These are phyloP conservation scores for Sinelater perroti DNA, from an alignment of 2,888 invertebrate genomes.

Conservation along the genomic window DNA sequence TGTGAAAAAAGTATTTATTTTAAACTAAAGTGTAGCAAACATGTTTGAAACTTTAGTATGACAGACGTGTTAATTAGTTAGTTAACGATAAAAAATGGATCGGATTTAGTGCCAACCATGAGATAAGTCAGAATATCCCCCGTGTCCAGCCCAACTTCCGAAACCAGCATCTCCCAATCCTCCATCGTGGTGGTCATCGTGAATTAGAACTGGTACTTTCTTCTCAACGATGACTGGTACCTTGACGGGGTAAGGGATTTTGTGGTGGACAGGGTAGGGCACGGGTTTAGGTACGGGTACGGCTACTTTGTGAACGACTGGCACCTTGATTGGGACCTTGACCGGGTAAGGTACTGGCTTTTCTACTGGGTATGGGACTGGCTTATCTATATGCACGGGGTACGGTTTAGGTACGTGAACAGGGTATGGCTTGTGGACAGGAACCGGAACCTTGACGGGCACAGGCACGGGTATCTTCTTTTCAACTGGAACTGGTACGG, in stretches of 20 bases:
- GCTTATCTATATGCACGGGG: conserved; percentile 63
- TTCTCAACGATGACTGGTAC: conserved; percentile 64
- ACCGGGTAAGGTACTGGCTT: conserved; percentile 61
- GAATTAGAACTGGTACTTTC: conserved; percentile 51
- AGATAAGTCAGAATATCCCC: too few relatives aligned
- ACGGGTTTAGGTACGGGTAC: conserved; percentile 54
- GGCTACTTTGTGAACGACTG: conserved; percentile 55
- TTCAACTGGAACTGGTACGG: conserved; percentile 59
- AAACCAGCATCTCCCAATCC: conserved; percentile 35
- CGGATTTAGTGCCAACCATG: too few relatives aligned
- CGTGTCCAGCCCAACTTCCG: conserved; percentile 35
- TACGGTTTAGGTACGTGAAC: conserved; percentile 62
- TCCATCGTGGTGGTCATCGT: conserved; percentile 39
- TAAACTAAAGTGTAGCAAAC: too few relatives aligned
- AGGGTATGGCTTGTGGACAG: conserved; percentile 62
- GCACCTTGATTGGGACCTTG: conserved; percentile 58
- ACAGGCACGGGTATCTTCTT: conserved; percentile 52
- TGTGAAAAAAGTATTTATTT: too few relatives aligned
- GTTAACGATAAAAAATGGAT: too few relatives aligned
- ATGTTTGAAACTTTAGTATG: too few relatives aligned
- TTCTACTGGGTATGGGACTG: conserved; percentile 62
- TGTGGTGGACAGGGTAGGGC: conserved; percentile 59
- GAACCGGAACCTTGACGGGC: conserved; percentile 56
- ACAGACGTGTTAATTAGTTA: too few relatives aligned
- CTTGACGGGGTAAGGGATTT: conserved; percentile 64